phyloP scores from a whole-genome alignment of 35 echinoderm and acorn worm genomes.

The Apostichopus japonicus region DNA sequence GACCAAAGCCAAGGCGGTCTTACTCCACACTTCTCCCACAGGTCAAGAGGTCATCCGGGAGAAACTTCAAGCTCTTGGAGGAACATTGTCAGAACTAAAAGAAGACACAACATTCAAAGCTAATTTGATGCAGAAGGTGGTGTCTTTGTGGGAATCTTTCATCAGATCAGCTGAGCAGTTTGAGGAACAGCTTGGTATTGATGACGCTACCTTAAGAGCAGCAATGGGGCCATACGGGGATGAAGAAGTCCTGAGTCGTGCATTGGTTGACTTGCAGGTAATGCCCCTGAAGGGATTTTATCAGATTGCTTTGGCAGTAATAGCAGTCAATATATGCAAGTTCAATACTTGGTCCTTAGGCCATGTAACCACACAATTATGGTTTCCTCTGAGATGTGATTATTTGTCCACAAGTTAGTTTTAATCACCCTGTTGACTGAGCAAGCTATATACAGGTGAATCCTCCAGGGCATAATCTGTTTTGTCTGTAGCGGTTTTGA shows the following conservation, averaged over 20 bases:
- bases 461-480: no score
- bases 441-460: no score
- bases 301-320: no score
- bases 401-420: no score
- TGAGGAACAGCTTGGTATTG: background rate
- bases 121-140: background rate
- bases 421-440: no score
- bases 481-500: no score
- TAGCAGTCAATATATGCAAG: no score
- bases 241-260: background rate
- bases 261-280: constrained; percentile 13
- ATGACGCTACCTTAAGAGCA: background rate
- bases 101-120: background rate
- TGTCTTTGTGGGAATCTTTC: constrained; percentile 36
- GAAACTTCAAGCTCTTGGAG: background rate
- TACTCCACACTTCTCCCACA: background rate
- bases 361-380: no score
- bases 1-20: background rate
- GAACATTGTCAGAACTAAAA: background rate
- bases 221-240: background rate
- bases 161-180: background rate
- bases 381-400: no score
- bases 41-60: constrained; percentile 28
- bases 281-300: background rate
- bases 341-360: no score